These are phyloP conservation scores for Ichneumon xanthorius DNA, from an alignment of 2,888 invertebrate genomes.

Conservation along the genomic window DNA sequence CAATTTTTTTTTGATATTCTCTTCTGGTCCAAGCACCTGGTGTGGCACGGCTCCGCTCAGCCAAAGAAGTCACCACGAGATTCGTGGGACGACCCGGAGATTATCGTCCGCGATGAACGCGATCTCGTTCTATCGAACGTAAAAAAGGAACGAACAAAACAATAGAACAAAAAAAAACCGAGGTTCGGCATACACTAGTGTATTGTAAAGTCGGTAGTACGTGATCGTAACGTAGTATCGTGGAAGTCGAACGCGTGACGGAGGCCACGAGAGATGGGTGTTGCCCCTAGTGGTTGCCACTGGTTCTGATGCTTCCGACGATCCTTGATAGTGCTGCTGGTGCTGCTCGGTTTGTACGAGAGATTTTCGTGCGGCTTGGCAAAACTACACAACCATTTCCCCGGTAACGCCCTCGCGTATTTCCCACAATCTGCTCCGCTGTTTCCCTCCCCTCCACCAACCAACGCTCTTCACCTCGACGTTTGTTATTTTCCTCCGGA, in stretches of 20 bases:
- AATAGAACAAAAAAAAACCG: neutral
- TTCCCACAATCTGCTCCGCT: neutral
- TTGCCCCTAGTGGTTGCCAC: constrained; percentile 62
- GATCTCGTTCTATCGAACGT: neutral
- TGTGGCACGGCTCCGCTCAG: neutral
- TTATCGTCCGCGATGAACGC: constrained; percentile 18
- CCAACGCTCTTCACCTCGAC: neutral
- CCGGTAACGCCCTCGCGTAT: constrained; percentile 50
- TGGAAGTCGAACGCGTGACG: constrained; percentile 60
- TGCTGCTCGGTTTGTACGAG: constrained; percentile 38
- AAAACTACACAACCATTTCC: constrained; percentile 15
- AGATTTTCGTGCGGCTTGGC: constrained; percentile 42
- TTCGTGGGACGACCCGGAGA: neutral
- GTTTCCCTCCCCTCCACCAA: neutral
- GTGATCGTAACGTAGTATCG: constrained; percentile 55
- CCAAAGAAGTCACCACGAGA: neutral
- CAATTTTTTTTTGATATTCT: neutral
- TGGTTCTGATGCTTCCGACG: constrained; percentile 47
- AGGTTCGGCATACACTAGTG: constrained; percentile 12
- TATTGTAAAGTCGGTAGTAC: constrained; percentile 41
- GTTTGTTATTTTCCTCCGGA: neutral
- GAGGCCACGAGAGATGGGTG: constrained; percentile 66
- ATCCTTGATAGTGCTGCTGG: constrained; percentile 50
- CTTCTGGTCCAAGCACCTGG: neutral
- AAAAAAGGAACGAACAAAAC: too few species aligned